Evolutionary conservation across 2,888 invertebrate genomes (phyloP).

Genomic region (Drosophila paracracens): DNA sequence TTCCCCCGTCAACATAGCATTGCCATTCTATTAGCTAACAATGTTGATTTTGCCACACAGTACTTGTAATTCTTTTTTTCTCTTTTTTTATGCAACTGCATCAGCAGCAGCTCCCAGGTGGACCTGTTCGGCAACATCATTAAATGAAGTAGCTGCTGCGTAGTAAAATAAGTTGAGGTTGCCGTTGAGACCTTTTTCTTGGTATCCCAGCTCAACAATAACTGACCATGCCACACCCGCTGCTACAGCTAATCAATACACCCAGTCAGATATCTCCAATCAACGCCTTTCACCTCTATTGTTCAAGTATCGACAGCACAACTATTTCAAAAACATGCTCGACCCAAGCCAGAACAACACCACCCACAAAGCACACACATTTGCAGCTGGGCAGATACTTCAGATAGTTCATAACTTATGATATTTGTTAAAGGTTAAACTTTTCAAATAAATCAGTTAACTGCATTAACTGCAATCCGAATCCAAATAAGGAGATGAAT

Average conservation of each 20-base stretch:
- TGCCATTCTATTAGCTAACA: conserved; percentile 5
- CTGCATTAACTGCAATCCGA: neutral
- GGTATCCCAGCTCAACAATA: neutral
- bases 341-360: neutral
- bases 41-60: conserved; percentile 15
- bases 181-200: neutral
- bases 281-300: neutral
- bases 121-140: conserved; percentile 21
- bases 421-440: neutral
- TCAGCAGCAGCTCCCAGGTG: conserved; percentile 10
- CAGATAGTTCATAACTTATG: neutral
- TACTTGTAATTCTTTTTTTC: neutral
- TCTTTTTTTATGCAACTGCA: neutral
- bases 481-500: neutral
- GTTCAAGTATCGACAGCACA: neutral
- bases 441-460: neutral
- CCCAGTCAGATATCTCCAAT: neutral
- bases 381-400: neutral
- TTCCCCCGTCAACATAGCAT: no score
- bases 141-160: conserved; percentile 12
- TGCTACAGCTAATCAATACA: conserved; percentile 1
- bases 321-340: neutral
- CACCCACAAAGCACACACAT: neutral
- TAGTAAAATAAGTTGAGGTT: conserved; percentile 3
- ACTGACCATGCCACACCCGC: neutral